These are phyloP conservation scores for Mobula birostris DNA, from an alignment of 2,113 vertebrate genomes.

Conservation along the genomic window DNA sequence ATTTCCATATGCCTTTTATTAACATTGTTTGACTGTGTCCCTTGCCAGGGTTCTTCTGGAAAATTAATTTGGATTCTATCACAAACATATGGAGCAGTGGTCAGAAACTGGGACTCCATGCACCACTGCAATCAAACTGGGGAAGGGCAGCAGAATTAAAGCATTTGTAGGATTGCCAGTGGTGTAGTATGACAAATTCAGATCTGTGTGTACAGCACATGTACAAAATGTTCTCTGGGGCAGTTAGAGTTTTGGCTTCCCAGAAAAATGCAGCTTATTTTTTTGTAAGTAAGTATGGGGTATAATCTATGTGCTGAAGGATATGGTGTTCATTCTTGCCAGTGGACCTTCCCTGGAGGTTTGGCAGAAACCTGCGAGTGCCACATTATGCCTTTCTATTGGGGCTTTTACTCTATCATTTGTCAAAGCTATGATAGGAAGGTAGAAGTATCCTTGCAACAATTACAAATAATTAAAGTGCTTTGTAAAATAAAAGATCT, in stretches of 20 bases:
- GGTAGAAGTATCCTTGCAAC: not conserved
- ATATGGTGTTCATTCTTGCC: not conserved
- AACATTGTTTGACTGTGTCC: not conserved
- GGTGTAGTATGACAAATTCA: not conserved
- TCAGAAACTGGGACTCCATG: not conserved
- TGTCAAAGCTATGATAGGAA: not conserved
- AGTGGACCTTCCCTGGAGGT: not conserved
- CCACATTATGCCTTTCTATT: not conserved
- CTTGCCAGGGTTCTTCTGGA: constrained; percentile 16
- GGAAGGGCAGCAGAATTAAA: not conserved
- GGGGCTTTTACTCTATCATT: not conserved
- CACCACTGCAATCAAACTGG: not conserved
- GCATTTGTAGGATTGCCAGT: not conserved
- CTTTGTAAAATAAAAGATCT: not conserved
- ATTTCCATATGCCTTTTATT: constrained; percentile 3
- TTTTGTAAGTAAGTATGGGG: not conserved
- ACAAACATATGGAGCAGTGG: constrained; percentile 15
- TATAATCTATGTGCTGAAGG: too few species aligned
- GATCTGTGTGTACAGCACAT: not conserved
- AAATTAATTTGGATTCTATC: not conserved
- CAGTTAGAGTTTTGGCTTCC: not conserved
- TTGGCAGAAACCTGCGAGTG: not conserved
- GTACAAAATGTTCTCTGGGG: not conserved
- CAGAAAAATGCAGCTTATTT: not conserved
- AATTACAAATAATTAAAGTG: not conserved